Conservation (phyloP, 23 tunicate genomes). For the Trididemnum clinides region DNA sequence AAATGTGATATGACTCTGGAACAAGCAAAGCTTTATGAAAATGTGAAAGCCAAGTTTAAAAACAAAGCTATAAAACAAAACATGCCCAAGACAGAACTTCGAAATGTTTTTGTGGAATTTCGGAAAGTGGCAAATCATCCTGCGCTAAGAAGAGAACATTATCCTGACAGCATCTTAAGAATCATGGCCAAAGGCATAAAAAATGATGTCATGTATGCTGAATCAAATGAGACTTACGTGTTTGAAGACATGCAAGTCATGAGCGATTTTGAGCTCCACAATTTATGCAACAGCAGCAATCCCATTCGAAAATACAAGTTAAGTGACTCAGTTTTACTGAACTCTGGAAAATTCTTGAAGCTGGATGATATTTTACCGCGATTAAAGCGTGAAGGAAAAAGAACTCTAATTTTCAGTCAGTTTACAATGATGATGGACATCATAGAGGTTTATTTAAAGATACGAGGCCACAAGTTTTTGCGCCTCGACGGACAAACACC, state of each 20-base stretch:
- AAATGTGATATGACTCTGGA: slow-evolving; percentile 51
- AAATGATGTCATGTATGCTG: slow-evolving; percentile 56
- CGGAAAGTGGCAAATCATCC: slow-evolving; percentile 98
- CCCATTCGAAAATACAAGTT: slow-evolving; percentile 35
- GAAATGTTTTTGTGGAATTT: slow-evolving; percentile 84
- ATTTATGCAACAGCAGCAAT: slow-evolving; percentile 36
- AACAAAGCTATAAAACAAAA: slow-evolving; percentile 48
- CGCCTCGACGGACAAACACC: slow-evolving; percentile 84
- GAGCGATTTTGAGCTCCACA: slow-evolving; percentile 96
- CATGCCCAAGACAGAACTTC: slow-evolving; percentile 69
- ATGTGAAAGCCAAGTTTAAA: slow-evolving; percentile 63
- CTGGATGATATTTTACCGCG: slow-evolving; percentile 75
- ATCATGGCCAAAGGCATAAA: slow-evolving; percentile 83
- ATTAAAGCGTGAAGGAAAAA: slow-evolving; percentile 38
- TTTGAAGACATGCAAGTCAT: slow-evolving; percentile 97
- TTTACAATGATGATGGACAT: slow-evolving; percentile 97
- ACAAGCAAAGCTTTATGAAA: slow-evolving; percentile 61
- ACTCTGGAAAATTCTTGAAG: slow-evolving; percentile 72
- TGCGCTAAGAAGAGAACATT: slow-evolving; percentile 64
- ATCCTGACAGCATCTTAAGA: slow-evolving; percentile 40
- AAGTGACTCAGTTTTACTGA: slow-evolving; percentile 30
- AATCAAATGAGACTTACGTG: slow-evolving; percentile 58
- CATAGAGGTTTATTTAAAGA: slow-evolving; percentile 65
- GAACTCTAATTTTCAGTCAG: slow-evolving; percentile 86
- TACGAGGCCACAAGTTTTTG: slow-evolving; percentile 40